Conservation (phyloP, 1,140 invertebrate genomes). For the Pseudomyrmex cubaensis region DNA sequence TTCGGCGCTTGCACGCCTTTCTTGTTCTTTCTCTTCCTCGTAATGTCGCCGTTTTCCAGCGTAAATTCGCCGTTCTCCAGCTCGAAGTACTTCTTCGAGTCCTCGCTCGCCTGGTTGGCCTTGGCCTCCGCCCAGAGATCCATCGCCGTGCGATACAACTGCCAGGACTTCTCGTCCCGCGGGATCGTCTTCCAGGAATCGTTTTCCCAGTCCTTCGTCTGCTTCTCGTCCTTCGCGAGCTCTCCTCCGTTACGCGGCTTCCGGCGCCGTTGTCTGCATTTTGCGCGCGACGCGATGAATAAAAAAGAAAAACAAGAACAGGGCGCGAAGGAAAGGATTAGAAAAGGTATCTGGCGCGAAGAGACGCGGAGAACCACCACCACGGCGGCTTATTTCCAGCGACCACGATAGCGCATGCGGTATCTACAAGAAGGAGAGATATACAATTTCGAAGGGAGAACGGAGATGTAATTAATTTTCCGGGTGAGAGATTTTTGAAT, state of each 20-base stretch:
- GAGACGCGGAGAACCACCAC: conserved; percentile 77
- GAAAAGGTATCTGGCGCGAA: not conserved
- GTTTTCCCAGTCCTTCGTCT: conserved; percentile 81
- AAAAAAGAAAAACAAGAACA: conserved; percentile 77
- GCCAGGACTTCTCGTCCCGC: conserved; percentile 85
- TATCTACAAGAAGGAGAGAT: conserved; percentile 84
- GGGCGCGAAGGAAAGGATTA: conserved; percentile 45
- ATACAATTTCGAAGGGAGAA: conserved; percentile 63
- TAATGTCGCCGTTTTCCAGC: conserved; percentile 64
- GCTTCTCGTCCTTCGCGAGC: conserved; percentile 66
- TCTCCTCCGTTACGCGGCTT: conserved; percentile 80
- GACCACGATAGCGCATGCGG: conserved; percentile 85
- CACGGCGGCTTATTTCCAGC: conserved; percentile 84
- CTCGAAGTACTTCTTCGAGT: conserved; percentile 71
- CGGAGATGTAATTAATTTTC: conserved; percentile 6
- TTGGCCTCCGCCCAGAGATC: conserved; percentile 84
- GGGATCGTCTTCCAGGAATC: conserved; percentile 84
- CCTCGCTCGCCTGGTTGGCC: conserved; percentile 70
- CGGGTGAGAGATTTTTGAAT: not conserved
- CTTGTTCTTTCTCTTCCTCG: conserved; percentile 70
- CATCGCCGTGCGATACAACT: conserved; percentile 84
- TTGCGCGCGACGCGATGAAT: conserved; percentile 77
- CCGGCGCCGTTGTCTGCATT: conserved; percentile 82
- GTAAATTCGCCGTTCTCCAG: conserved; percentile 72
- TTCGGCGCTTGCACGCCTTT: conserved; percentile 52